These are phyloP conservation scores for Drosophila anomalata DNA, from an alignment of 2,888 invertebrate species.

Conservation along the genomic window DNA sequence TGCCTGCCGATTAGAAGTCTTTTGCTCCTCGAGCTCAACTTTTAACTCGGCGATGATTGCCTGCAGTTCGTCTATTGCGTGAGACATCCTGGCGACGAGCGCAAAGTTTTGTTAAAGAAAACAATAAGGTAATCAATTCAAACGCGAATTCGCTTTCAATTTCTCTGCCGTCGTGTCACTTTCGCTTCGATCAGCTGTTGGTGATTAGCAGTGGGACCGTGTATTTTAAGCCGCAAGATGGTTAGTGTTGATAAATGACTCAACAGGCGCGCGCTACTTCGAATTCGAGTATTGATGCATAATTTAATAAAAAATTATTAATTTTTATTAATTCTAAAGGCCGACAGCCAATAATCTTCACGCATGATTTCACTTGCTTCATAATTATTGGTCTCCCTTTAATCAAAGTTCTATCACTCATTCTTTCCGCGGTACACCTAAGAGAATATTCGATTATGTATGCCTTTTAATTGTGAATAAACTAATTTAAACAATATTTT, in stretches of 20 bases:
- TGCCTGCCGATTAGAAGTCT: constrained; percentile 46
- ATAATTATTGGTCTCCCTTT: too few relatives aligned
- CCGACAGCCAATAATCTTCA: too few relatives aligned
- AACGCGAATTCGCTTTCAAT: constrained; percentile 7
- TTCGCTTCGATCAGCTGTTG: constrained; percentile 30
- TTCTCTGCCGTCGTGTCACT: constrained; percentile 67
- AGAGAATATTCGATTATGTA: too few relatives aligned
- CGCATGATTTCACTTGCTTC: too few relatives aligned
- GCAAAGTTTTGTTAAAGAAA: neutral
- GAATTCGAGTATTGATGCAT: neutral
- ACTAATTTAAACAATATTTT: too few relatives aligned
- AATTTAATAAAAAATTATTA: too few relatives aligned
- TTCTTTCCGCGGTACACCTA: too few relatives aligned
- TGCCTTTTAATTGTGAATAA: too few relatives aligned
- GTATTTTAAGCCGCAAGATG: neutral
- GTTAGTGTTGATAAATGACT: neutral
- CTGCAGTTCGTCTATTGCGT: constrained; percentile 86
- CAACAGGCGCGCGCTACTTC: neutral
- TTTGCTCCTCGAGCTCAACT: constrained; percentile 79
- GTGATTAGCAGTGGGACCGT: constrained; percentile 5
- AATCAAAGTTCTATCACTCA: too few relatives aligned
- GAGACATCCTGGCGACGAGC: constrained; percentile 15
- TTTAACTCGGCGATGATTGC: constrained; percentile 87
- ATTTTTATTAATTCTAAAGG: neutral
- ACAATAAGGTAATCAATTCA: neutral